Evolutionary conservation across 2,797 vertebrate species (phyloP).

Genomic region (Lithobates pipiens): DNA sequence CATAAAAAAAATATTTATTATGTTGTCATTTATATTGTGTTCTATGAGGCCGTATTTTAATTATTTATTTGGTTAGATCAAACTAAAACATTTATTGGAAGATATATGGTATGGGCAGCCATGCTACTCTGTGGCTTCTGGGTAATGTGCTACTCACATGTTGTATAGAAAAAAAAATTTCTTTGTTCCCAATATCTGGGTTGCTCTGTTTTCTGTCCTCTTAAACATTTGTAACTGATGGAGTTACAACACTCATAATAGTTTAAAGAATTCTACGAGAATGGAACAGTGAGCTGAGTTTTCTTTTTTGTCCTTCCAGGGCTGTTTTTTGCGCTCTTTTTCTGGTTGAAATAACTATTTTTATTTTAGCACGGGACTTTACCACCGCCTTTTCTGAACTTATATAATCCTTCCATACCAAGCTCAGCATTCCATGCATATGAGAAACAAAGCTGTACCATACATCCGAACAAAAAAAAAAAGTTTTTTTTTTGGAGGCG

Average conservation of each 20-base stretch:
- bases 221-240: conserved; percentile 10
- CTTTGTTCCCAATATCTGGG: not conserved
- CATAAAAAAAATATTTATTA: not conserved
- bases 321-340: conserved; percentile 19
- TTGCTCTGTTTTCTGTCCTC: conserved; percentile 36
- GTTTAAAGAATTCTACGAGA: conserved; percentile 12
- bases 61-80: not conserved
- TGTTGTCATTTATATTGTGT: not conserved
- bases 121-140: not conserved
- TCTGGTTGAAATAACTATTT: conserved; percentile 60
- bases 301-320: conserved; percentile 13
- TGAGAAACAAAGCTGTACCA: conserved; percentile 69
- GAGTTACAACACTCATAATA: conserved; percentile 16
- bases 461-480: conserved; percentile 73
- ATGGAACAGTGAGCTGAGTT: not conserved
- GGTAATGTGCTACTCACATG: conserved; percentile 25
- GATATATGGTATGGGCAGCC: not conserved
- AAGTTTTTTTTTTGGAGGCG: conserved; percentile 81
- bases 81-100: not conserved
- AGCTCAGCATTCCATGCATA: conserved; percentile 83
- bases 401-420: conserved; percentile 79
- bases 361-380: conserved; percentile 71
- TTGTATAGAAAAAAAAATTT: not conserved
- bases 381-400: conserved; percentile 72
- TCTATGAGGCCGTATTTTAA: not conserved